Evolutionary conservation across 2,888 invertebrate species (phyloP).

Genomic region (Polydrusus pterygomalis): DNA sequence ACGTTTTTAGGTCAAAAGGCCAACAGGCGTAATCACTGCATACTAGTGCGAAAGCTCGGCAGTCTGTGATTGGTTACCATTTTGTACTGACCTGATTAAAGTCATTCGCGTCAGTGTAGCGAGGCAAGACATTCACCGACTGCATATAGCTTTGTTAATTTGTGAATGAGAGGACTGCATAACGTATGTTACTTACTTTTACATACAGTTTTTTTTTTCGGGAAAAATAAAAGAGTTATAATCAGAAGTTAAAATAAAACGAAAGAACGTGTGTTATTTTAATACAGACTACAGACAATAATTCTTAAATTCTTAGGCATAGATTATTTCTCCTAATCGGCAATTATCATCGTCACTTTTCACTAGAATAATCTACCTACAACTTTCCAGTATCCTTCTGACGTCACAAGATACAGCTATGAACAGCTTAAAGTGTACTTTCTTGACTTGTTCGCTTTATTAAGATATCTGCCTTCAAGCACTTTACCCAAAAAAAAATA

Average conservation of each 20-base stretch:
- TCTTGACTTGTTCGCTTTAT: too few species aligned
- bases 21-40: slow-evolving; percentile 61
- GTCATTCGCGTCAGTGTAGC: slow-evolving; percentile 54
- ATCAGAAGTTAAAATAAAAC: background rate
- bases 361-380: too few species aligned
- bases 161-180: slow-evolving; percentile 21
- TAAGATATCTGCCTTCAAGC: too few species aligned
- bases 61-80: slow-evolving; percentile 59
- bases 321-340: too few species aligned
- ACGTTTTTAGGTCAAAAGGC: slow-evolving; percentile 69
- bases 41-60: slow-evolving; percentile 63
- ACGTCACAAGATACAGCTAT: too few species aligned
- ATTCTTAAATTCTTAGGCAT: too few species aligned
- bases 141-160: slow-evolving; percentile 27
- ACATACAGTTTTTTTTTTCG: background rate
- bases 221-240: background rate
- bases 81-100: slow-evolving; percentile 64
- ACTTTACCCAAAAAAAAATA: background rate
- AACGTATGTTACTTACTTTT: background rate
- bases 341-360: too few species aligned
- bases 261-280: too few species aligned
- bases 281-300: too few species aligned
- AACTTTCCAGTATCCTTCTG: too few species aligned
- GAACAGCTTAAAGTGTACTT: too few species aligned
- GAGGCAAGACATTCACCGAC: slow-evolving; percentile 42